A percentile compares a stretch with the other conserved stretches of the same genome.
Conservation (phyloP, 2,888 invertebrate species). For the Horisme vitalbata region DNA sequence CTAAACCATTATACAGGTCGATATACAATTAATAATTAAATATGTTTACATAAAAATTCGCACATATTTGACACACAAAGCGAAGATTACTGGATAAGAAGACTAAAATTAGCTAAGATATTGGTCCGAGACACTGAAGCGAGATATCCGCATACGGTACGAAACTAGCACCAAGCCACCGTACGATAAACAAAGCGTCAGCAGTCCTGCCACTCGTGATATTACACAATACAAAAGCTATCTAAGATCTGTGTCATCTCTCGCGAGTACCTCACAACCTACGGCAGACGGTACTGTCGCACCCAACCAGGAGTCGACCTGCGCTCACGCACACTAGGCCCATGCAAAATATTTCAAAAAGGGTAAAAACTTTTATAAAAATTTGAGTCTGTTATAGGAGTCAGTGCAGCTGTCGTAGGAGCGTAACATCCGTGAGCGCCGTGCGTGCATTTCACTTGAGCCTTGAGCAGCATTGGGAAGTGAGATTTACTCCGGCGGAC, state of each 20-base stretch:
- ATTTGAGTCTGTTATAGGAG: slow-evolving; percentile 58
- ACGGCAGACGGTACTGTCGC: slow-evolving; percentile 9
- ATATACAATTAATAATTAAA: slow-evolving; percentile 75
- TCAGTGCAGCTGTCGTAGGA: slow-evolving; percentile 42
- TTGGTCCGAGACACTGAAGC: slow-evolving; percentile 83
- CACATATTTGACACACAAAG: slow-evolving; percentile 83
- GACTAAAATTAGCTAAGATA: slow-evolving; percentile 72
- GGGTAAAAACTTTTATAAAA: slow-evolving; percentile 71
- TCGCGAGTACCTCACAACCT: slow-evolving; percentile 20
- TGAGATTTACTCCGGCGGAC: slow-evolving; percentile 53
- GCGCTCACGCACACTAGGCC: slow-evolving; percentile 61
- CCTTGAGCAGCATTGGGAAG: slow-evolving; percentile 54
- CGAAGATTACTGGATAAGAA: slow-evolving; percentile 74
- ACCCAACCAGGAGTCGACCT: slow-evolving; percentile 30
- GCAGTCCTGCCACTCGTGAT: slow-evolving; percentile 33
- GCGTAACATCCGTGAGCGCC: slow-evolving; percentile 48
- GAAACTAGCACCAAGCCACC: slow-evolving; percentile 80
- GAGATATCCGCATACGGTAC: slow-evolving; percentile 66
- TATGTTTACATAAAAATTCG: slow-evolving; percentile 78
- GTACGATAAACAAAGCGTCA: slow-evolving; percentile 64
- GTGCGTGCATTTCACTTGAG: slow-evolving; percentile 33
- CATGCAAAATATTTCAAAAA: slow-evolving; percentile 68
- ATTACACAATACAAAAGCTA: slow-evolving; percentile 67
- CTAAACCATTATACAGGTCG: slow-evolving; percentile 82
- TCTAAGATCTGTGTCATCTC: slow-evolving; percentile 34